Conservation (phyloP, 2,888 invertebrate species). For the Pandemis heparana region DNA sequence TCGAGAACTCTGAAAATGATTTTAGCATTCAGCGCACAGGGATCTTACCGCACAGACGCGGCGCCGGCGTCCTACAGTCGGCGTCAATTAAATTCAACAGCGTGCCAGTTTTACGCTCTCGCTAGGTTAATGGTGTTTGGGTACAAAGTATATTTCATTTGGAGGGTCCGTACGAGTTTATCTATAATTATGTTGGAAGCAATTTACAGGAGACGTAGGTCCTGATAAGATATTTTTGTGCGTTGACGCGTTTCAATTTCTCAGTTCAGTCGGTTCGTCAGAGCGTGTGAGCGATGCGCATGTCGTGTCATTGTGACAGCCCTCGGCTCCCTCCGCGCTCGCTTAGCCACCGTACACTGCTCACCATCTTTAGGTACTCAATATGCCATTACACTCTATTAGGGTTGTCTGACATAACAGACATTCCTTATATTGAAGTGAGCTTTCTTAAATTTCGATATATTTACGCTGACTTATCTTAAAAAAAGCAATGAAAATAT, state of each 20-base stretch:
- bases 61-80: slow-evolving; percentile 42
- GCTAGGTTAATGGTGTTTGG: slow-evolving; percentile 56
- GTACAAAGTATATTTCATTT: slow-evolving; percentile 53
- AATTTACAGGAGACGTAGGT: slow-evolving; percentile 52
- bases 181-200: slow-evolving; percentile 47
- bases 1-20: slow-evolving; percentile 63
- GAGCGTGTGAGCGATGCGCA: slow-evolving; percentile 76
- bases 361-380: slow-evolving; percentile 41
- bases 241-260: slow-evolving; percentile 79
- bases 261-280: slow-evolving; percentile 81
- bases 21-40: slow-evolving; percentile 58
- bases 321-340: slow-evolving; percentile 44
- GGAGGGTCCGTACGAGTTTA: slow-evolving; percentile 23
- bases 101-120: slow-evolving; percentile 58
- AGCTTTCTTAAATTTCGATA: background rate
- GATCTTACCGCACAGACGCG: slow-evolving; percentile 56
- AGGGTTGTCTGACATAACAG: slow-evolving; percentile 4
- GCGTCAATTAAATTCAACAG: slow-evolving; percentile 64
- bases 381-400: slow-evolving; percentile 28
- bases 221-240: slow-evolving; percentile 56
- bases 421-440: background rate
- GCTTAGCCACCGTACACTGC: slow-evolving; percentile 42
- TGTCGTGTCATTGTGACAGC: slow-evolving; percentile 67
- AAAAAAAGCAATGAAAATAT: background rate
- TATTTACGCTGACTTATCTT: background rate